Percentiles rank a stretch among this genome's conserved stretches.
Conservation (phyloP, 1,140 invertebrate genomes). For the Anastrepha obliqua region DNA sequence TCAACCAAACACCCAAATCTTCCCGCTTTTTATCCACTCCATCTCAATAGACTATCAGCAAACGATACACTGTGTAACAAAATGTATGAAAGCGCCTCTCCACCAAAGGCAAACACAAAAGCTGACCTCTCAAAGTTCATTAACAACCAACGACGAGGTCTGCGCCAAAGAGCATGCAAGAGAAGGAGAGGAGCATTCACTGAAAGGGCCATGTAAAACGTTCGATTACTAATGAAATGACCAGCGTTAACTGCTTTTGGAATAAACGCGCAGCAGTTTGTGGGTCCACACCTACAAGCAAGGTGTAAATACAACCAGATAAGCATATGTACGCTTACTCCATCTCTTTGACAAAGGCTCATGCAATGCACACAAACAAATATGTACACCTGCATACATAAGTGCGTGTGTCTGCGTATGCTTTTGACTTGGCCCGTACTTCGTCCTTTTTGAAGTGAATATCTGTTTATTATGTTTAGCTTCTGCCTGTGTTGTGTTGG, state of each 20-base stretch:
- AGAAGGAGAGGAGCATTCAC: neutral
- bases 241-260: neutral
- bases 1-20: neutral
- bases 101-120: neutral
- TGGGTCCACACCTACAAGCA: neutral
- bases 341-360: neutral
- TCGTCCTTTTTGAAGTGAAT: neutral
- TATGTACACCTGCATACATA: neutral
- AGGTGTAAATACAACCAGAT: neutral
- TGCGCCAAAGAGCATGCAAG: neutral
- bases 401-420: neutral
- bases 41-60: neutral
- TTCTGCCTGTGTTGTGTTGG: neutral
- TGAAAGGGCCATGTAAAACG: neutral
- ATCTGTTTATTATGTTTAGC: slow-evolving; percentile 17
- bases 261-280: neutral
- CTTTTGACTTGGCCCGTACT: neutral
- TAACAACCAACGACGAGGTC: neutral
- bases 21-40: neutral
- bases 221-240: slow-evolving; percentile 8
- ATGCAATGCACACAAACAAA: too few relatives aligned
- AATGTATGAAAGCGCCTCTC: neutral
- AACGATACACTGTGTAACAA: neutral
- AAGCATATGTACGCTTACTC: neutral
- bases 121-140: neutral